Evolutionary conservation across 2,888 invertebrate species (phyloP), one percentile per base, ranked within the genome.

Genomic region (Cinara cedri): DNA sequence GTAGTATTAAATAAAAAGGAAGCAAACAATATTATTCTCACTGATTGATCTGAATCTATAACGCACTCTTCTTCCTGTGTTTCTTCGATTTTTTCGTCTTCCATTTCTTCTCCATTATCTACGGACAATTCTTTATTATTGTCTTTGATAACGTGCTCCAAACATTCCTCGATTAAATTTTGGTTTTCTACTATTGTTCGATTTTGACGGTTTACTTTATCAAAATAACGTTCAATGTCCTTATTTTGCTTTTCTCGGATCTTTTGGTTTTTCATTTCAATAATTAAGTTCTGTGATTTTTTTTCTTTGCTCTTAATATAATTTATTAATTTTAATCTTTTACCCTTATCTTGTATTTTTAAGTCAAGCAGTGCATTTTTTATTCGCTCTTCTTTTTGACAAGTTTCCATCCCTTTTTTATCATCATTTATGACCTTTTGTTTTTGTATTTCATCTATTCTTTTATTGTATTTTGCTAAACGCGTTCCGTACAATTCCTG

Each of bases 391-490:
- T 55, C 14, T 71, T 71, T 71, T 55, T 71, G 8, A 55, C 57
- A 21, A 3, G 42, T 55, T 8, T 11, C 21, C 14, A 55, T 21
- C 9, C 44, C 14, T 9, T 42, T 57, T 42, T 71, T 55, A 10
- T 71, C 2, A 55, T 71, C 19, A 2, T 54, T 34, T 51, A 8
- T n/a, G n/a, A 8, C n/a, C 11, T 70, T 70, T 34, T 34, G 13
- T 2, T 4, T 1, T 13, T 34, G 51, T 49, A 70, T 34, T 51
- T 49, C 19, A n/a, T 70, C n/a, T 6, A 51, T 54, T 54, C 19
- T 54, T 51, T 54, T 70, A 19, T 70, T 19, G 19, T 70, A 51
- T 54, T 70, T 70, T 54, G 26, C 8, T 16, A 46, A 14, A 21
- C 13, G 8, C 9, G 3, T 65, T 21, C 16, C 46, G 6, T 21